phyloP scores from a whole-genome alignment of 2,888 invertebrate genomes.

The Orchestes rusci region DNA sequence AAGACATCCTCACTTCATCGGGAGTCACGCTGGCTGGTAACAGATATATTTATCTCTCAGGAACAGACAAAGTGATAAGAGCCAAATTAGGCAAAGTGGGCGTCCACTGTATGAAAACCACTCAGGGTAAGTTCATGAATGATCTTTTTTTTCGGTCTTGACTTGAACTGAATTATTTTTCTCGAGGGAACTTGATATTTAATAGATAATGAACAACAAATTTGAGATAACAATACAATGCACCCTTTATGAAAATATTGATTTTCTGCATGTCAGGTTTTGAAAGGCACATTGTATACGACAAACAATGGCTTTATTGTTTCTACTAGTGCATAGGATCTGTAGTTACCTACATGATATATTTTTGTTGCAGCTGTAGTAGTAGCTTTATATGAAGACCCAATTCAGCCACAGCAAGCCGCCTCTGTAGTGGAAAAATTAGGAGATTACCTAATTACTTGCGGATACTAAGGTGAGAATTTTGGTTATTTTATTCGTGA shows the following conservation, averaged over 20 bases:
- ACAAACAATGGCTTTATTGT: too few relatives aligned
- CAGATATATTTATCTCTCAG: conserved; percentile 93
- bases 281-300: too few relatives aligned
- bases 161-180: too few relatives aligned
- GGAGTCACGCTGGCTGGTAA: conserved; percentile 88
- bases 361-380: conserved; percentile 74
- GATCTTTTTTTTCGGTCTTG: too few relatives aligned
- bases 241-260: too few relatives aligned
- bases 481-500: not conserved
- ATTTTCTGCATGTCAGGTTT: too few relatives aligned
- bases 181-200: too few relatives aligned
- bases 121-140: conserved; percentile 62
- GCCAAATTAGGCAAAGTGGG: conserved; percentile 91
- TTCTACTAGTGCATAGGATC: too few relatives aligned
- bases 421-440: conserved; percentile 95
- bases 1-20: conserved; percentile 80
- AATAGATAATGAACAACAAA: too few relatives aligned
- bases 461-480: conserved; percentile 76
- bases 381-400: conserved; percentile 91
- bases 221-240: too few relatives aligned
- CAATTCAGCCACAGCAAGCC: conserved; percentile 93
- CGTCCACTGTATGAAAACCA: conserved; percentile 94
- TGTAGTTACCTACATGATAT: too few relatives aligned
- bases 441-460: conserved; percentile 94
- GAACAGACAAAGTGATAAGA: conserved; percentile 88